phyloP scores from a whole-genome alignment of 2,888 invertebrate species.

The Tenodera sinensis region DNA sequence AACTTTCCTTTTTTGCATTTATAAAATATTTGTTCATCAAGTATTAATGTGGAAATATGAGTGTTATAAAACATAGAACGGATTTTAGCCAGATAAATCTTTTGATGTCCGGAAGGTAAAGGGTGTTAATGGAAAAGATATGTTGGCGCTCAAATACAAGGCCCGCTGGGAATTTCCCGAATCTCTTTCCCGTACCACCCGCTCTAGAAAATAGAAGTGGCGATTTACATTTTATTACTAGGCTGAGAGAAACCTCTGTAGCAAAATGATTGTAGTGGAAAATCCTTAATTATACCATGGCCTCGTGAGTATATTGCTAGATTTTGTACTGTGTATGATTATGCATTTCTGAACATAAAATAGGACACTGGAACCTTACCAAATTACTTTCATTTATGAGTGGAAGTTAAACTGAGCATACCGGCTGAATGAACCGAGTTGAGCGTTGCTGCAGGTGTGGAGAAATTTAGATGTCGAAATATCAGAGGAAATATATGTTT shows the following conservation, averaged over 20 bases:
- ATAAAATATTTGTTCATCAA: too few relatives aligned
- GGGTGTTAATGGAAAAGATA: not conserved
- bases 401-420: too few relatives aligned
- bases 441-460: too few relatives aligned
- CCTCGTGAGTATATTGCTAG: too few relatives aligned
- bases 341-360: too few relatives aligned
- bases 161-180: not conserved
- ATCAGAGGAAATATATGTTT: too few relatives aligned
- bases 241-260: not conserved
- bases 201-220: not conserved
- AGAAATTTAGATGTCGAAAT: too few relatives aligned
- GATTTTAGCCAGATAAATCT: not conserved
- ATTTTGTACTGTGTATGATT: too few relatives aligned
- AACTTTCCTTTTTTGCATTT: too few relatives aligned
- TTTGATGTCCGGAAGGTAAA: not conserved
- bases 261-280: not conserved
- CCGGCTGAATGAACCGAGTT: too few relatives aligned
- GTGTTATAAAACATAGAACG: not conserved
- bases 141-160: not conserved
- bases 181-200: not conserved
- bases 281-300: not conserved
- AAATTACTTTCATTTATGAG: too few relatives aligned
- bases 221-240: not conserved
- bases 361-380: too few relatives aligned
- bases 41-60: not conserved